Base-by-base conservation (phyloP, 2,888 invertebrate species). In the Drosophila tripunctata region DNA sequence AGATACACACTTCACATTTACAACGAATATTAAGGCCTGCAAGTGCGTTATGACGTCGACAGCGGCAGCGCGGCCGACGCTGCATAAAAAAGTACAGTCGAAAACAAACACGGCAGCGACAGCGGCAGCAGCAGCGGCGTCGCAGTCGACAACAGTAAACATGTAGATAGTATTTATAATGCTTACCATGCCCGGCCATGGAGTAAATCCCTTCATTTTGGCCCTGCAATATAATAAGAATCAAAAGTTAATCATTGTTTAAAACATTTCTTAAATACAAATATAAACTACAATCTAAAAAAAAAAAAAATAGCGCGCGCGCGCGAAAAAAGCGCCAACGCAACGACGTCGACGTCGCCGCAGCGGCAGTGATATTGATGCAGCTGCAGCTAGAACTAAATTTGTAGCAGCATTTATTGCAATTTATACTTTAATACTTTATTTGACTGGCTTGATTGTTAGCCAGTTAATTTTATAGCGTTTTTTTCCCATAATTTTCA, bases 141-240 rank as follows among this genome's bases (percentile, higher is more conserved):
- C 54, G 54, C 40, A 50, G 57, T 43, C 57, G 43, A 36, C 50
- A 58, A 55, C 58, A 44, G 38, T 57, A 67, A 61, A 68, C n/a
- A n/a, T n/a, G n/a, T n/a, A n/a, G n/a, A n/a, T n/a, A 21, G n/a
- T n/a, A 33, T n/a, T 36, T 24, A 5, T 54, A 52, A 62, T 35
- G 94, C 96, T 96, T 94, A 98, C 98, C 94, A 96, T 96, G 92
- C 97, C 98, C 72, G 98, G 98, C 98, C 98, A 98, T 75, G 97
- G 96, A 79, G 97, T 96, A 93, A 97, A 98, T 84, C 97, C 97
- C 93, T 97, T 98, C 97, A 98, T 97, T 94, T 98, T 98, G 62
- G 98, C 98, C 98, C 98, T 98, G 94, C 81, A 94, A 94, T 79
- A 87, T 86, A 90, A 90, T 88, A 88, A 33, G 24, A 88, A 81